A percentile compares a stretch with the other conserved stretches of the same genome.
Conservation (phyloP, 2,113 vertebrate genomes). For the Haliaeetus leucogaster region DNA sequence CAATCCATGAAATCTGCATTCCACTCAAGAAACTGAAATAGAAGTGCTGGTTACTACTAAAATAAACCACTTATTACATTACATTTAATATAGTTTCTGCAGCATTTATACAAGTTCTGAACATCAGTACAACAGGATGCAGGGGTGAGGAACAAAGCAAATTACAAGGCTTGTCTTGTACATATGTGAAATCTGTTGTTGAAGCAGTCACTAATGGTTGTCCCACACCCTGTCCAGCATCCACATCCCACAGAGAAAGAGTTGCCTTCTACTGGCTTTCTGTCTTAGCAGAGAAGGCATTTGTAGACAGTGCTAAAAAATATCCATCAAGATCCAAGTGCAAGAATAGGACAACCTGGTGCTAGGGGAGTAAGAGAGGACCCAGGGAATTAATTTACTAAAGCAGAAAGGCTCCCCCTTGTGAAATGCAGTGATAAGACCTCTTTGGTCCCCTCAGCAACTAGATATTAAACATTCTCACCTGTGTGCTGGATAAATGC, state of each 20-base stretch:
- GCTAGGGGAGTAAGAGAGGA: neutral
- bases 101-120: neutral
- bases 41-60: neutral
- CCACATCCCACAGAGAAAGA: neutral
- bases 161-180: neutral
- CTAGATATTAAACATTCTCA: neutral
- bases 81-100: neutral
- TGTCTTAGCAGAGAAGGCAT: neutral
- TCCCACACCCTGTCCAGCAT: neutral
- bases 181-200: neutral
- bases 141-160: neutral
- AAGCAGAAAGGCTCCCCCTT: constrained; percentile 30
- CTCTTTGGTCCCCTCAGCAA: neutral
- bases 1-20: neutral
- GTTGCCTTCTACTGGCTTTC: neutral
- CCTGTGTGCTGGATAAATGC: neutral
- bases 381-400: neutral
- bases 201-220: neutral
- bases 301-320: neutral
- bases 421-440: neutral
- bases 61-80: neutral
- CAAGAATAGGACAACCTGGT: neutral
- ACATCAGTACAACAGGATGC: neutral
- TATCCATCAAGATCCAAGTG: neutral
- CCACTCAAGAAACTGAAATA: neutral